Evolutionary conservation across 2,888 invertebrate genomes (phyloP), one percentile per base, ranked within the genome.

Genomic region (Eurytoma californica): DNA sequence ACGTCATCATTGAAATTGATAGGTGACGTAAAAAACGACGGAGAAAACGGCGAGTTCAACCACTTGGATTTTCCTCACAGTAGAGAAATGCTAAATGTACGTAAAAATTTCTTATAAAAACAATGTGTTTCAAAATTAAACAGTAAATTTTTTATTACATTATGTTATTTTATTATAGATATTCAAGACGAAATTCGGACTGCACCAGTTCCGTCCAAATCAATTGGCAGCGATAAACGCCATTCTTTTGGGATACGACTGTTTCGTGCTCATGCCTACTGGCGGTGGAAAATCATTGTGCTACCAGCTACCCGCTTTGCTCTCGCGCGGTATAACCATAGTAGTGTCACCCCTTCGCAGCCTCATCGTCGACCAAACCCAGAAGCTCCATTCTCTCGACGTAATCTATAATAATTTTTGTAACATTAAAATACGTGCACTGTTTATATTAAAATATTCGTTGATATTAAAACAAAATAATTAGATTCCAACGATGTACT

Each of bases 231-330:
- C 97, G 3, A 97, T 99, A 85, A 98, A 98, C 90, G 98, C 98
- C 0, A 95, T 96, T 5, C 88, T 99, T 73, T 90, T 95, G 13
- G 94, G 95, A 0, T 92, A 95, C 87, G 98, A 99, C 89, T 96
- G 97, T 87, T 99, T 99, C 88, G 95, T 99, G 2, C 92, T 99
- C 3, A 99, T 99, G 99, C 99, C 99, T 0, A 99, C 99, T 12
- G 98, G 97, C 13, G 98, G 97, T 77, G 98, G 98, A 65, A 98
- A 98, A 91, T 96, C 96, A 0, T 89, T 97, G n/a, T 97, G 97
- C 86, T 97, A 97, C 90, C 97, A 98, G 91, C 91, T 98, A 75
- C 98, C 98, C 0, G 97, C 97, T 0, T 91, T 98, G 72, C 89
- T 98, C 28, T 93, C 94, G 0, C 93, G 93, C 7, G 98, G 98